Evolutionary conservation across 2,113 vertebrate genomes (phyloP).

Genomic region (human (Homo sapiens)): DNA sequence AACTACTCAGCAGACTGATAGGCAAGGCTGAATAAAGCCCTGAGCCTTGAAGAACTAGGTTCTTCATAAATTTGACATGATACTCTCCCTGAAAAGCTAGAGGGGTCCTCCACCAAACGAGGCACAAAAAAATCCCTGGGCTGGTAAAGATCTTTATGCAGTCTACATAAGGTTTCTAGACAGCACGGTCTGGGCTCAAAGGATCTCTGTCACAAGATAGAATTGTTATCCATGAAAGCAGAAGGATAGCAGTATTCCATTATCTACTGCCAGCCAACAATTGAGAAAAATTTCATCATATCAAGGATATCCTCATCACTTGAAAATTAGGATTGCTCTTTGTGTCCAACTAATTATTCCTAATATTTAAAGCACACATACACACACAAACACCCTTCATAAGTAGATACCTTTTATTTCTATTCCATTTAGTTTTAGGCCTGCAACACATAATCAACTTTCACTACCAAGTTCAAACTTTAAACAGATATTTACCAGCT

Average conservation of each 20-base stretch:
- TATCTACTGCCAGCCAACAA: not conserved
- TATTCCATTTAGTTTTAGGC: not conserved
- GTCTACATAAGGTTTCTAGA: not conserved
- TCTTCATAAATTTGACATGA: not conserved
- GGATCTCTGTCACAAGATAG: not conserved
- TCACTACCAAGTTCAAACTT: not conserved
- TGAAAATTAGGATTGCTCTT: not conserved
- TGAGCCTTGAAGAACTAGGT: not conserved
- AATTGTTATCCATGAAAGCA: not conserved
- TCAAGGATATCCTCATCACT: not conserved
- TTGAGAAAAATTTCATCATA: not conserved
- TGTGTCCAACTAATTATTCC: conserved; percentile 2
- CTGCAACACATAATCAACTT: not conserved
- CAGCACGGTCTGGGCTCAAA: not conserved
- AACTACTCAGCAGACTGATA: not conserved
- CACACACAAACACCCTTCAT: not conserved
- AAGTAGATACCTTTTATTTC: not conserved
- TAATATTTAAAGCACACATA: not conserved
- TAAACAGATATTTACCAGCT: conserved; percentile 81
- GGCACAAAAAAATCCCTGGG: not conserved
- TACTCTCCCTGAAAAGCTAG: not conserved
- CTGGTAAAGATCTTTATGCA: not conserved
- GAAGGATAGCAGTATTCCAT: not conserved
- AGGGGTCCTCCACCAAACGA: not conserved
- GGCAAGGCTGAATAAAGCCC: not conserved